Evolutionary conservation across 2,888 invertebrate species (phyloP), one percentile per base, ranked within the genome.

Genomic region (Dyspetes luteomarginatus): DNA sequence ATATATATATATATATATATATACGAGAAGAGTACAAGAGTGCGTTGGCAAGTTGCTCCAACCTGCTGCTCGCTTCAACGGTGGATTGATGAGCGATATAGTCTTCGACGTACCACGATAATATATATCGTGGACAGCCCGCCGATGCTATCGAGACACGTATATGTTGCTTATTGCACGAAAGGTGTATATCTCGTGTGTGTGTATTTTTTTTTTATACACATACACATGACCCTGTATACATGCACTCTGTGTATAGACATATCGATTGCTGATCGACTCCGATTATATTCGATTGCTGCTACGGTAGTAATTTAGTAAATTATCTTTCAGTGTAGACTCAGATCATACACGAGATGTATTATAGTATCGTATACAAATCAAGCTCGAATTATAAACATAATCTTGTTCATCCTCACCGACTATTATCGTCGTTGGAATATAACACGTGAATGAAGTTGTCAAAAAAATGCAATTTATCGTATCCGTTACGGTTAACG

Each of bases 51-150:
- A 58, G 52, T 22, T 71, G 17, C 30, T 7, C 58, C 3, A 22
- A 52, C 22, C 45, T 3, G 56, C 50, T 75, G 56, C 50, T 75
- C 52, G 52, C 30, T 43, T 60, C 55, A 43, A 64, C 36, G 30
- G 71, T 45, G 60, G 72, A 83, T 80, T 78, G 72, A 80, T 76
- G 78, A 15, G 74, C 76, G 79, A 82, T 82, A 82, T 72, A 82
- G 69, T 75, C 60, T 41, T 50, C 58, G 74, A 69, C 68, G 78
- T 60, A 55, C 67, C 50, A 24, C 60, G 71, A 76, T 43, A 48
- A 30, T 62, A 36, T 67, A 43, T 15, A 43, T 24, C 62, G 52
- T 24, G 73, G 43, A 55, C 52, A n/a, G n/a, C n/a, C n/a, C n/a
- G 45, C 26, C 28, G 62, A 72, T 60, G 45, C 50, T 72, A 60